Percentiles rank a stretch among this genome's conserved stretches.
Conservation (phyloP, 1,140 invertebrate genomes). For the Hyles euphorbiae region DNA sequence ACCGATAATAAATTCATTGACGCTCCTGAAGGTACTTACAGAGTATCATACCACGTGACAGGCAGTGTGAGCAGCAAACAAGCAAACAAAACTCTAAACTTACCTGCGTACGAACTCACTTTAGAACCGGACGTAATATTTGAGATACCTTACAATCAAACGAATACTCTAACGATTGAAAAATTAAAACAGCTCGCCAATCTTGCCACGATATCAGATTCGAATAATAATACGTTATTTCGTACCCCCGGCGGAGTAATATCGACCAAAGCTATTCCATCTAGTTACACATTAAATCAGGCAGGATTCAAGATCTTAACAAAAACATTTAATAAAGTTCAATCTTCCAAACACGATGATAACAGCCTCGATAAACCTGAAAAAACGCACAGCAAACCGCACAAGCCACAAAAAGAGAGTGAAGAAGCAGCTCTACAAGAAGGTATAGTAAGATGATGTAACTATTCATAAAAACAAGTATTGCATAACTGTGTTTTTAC, state of each 20-base stretch:
- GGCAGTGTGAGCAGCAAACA: conserved; percentile 69
- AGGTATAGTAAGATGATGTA: background rate
- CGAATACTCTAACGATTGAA: conserved; percentile 56
- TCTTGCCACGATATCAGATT: conserved; percentile 70
- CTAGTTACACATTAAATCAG: conserved; percentile 77
- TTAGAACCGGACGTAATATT: conserved; percentile 64
- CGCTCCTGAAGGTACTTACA: conserved; percentile 64
- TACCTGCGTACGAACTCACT: conserved; percentile 62
- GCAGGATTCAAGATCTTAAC: conserved; percentile 81
- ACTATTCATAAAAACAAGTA: too few species aligned
- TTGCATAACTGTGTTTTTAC: too few species aligned
- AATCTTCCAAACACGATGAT: conserved; percentile 62
- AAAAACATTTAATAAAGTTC: conserved; percentile 79
- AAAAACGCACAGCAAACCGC: conserved; percentile 51
- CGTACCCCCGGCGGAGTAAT: conserved; percentile 67
- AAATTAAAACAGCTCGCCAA: conserved; percentile 73
- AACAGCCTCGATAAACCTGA: conserved; percentile 55
- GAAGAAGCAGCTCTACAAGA: background rate
- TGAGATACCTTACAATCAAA: conserved; percentile 67
- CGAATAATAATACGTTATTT: conserved; percentile 68
- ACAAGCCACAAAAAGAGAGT: conserved; percentile 32
- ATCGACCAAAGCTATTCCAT: conserved; percentile 77
- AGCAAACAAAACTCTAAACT: conserved; percentile 59
- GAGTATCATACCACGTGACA: conserved; percentile 66
- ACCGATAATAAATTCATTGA: conserved; percentile 21